Conservation (phyloP, 2,888 invertebrate genomes). For the Microchrysa polita region DNA sequence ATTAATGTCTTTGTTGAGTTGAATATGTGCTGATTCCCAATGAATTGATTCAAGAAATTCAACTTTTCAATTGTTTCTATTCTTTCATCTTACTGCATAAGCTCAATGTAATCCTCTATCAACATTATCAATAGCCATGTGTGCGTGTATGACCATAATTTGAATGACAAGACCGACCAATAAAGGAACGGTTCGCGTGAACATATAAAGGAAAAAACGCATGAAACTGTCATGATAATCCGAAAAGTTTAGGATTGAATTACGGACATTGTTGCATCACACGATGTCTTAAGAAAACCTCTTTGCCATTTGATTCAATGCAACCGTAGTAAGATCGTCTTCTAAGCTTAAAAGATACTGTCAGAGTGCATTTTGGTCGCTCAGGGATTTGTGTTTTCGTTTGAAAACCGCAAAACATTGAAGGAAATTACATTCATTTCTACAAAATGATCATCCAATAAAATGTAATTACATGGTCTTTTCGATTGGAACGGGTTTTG, state of each 20-base stretch:
- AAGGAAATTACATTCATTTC: constrained; percentile 40
- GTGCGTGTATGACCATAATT: neutral
- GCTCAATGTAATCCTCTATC: too few relatives aligned
- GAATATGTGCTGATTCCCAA: too few relatives aligned
- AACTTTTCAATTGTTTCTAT: too few relatives aligned
- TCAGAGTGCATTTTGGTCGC: neutral
- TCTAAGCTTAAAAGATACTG: too few relatives aligned
- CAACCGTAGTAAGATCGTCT: too few relatives aligned
- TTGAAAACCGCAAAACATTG: constrained; percentile 33
- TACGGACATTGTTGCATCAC: constrained; percentile 18
- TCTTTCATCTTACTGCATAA: too few relatives aligned
- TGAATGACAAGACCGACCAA: neutral
- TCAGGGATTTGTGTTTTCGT: constrained; percentile 15
- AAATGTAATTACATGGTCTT: constrained; percentile 38
- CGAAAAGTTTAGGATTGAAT: neutral
- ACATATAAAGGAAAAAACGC: neutral
- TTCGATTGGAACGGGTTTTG: constrained; percentile 30
- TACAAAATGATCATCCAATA: constrained; percentile 42
- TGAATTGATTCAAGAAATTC: too few relatives aligned
- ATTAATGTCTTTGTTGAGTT: too few relatives aligned
- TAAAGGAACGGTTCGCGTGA: neutral
- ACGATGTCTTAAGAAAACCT: constrained; percentile 6
- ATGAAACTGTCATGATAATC: neutral
- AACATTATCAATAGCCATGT: too few relatives aligned
- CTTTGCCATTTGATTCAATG: neutral